Percentiles rank a stretch among this genome's conserved stretches.
Conservation (phyloP, 1,140 invertebrate genomes). For the Tetragonula clypearis region DNA sequence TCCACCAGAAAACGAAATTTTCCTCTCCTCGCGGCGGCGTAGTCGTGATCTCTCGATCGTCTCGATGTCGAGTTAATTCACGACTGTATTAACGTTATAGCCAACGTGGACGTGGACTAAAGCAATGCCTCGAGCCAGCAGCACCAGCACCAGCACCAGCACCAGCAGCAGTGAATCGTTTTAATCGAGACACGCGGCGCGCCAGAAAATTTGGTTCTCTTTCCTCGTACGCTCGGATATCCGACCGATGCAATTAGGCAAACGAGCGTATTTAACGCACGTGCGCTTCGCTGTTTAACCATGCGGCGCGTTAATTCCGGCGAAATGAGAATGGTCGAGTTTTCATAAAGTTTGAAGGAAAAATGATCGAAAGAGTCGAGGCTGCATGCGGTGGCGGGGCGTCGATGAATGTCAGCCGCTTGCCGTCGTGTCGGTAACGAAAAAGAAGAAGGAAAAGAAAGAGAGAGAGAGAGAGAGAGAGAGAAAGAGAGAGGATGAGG, state of each 20-base stretch:
- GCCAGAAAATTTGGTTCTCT: conserved; percentile 14
- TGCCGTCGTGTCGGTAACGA: neutral
- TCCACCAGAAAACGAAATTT: too few species aligned
- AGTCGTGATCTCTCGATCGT: neutral
- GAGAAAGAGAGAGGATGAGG: too few species aligned
- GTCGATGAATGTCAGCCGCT: conserved; percentile 15
- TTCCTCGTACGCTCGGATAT: conserved; percentile 9
- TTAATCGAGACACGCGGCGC: neutral
- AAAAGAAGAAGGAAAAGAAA: neutral
- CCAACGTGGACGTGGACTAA: neutral
- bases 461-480: neutral
- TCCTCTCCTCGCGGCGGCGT: too few species aligned
- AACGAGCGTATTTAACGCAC: conserved; percentile 45
- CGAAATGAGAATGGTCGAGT: conserved; percentile 11
- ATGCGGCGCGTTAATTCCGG: conserved; percentile 16
- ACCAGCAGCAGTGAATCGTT: neutral
- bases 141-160: too few species aligned
- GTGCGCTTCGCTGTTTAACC: conserved; percentile 26
- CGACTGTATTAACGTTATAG: neutral
- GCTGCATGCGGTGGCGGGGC: neutral
- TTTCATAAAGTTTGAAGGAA: conserved; percentile 13
- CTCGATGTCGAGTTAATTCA: neutral
- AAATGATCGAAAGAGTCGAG: neutral
- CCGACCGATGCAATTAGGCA: conserved; percentile 36
- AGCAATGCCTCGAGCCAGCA: neutral